Evolutionary conservation across 2,888 invertebrate species (phyloP), one percentile per base, ranked within the genome.

Genomic region (Saturnia pavonia): DNA sequence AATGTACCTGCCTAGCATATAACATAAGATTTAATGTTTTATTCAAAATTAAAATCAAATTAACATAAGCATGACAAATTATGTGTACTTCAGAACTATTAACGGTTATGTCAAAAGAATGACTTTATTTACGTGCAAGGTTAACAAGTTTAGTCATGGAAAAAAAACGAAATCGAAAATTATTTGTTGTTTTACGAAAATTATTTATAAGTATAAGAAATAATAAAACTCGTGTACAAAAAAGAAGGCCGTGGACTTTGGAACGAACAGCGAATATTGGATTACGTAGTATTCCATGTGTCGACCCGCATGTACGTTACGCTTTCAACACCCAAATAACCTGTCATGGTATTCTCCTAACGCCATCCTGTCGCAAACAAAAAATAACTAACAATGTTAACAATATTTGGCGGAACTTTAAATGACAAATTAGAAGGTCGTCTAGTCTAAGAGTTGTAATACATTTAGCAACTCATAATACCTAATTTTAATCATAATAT

Each of bases 361-460:
- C 25, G 16, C 12, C 25, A 70, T 66, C 70, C 66, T 45, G 70
- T 54, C 54, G 34, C 25, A 70, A 51, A 67, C 42, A 70, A 70
- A 42, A 42, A 42, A 54, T 48, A 22, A 57, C 42, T 25, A 25
- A 34, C 40, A 54, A 66, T 54, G 25, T 54, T 25, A 70, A 51
- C 51, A 42, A 69, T 34, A 22, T 27, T 51, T 70, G 16, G 66
- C 19, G 51, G 48, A 54, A 70, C 51, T 70, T 70, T 40, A 34
- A 63, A 70, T 66, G 25, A 66, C 22, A 70, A 54, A 66, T 42
- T 66, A 54, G 66, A 66, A 70, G 70, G 70, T 42, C 42, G n/a
- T 54, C 0, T 65, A 54, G 70, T 54, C 54, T 19, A 51, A 67
- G 66, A 70, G 70, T 25, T 40, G 40, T 14, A 60, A 11, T n/a